Percentiles rank a stretch among this genome's conserved stretches.
phyloP scores from a whole-genome alignment of 2,797 vertebrate genomes.

The Triplophysa bombifrons region DNA sequence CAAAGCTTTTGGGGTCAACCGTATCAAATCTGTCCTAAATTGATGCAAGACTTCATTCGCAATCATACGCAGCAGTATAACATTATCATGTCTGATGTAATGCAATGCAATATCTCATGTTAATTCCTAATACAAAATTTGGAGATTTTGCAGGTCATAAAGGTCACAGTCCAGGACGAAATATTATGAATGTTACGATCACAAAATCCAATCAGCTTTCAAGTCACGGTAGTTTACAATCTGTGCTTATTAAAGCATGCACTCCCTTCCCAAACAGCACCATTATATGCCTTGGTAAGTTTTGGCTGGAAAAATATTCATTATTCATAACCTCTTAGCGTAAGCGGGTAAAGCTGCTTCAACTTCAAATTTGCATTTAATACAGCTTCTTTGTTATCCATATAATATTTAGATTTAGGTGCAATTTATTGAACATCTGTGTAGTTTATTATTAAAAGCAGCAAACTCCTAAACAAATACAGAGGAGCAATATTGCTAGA shows the following conservation, averaged over 20 bases:
- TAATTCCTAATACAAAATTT: conserved; percentile 8
- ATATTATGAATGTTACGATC: neutral
- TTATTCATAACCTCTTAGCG: neutral
- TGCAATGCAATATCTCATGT: neutral
- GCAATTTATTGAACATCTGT: too few species aligned
- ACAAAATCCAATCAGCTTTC: neutral
- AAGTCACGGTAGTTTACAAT: neutral
- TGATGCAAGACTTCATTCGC: conserved; percentile 1
- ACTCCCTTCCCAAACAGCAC: conserved; percentile 1
- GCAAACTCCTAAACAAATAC: too few species aligned
- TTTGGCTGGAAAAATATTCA: neutral
- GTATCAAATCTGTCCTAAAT: neutral
- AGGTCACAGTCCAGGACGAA: neutral
- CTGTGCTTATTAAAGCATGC: neutral
- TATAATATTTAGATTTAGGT: neutral
- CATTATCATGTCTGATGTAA: conserved; percentile 31
- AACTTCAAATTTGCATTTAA: neutral
- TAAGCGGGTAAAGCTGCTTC: neutral
- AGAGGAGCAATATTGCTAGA: too few species aligned
- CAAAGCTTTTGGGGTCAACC: conserved; percentile 3
- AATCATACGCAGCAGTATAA: neutral
- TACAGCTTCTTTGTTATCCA: neutral
- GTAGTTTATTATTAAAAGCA: too few species aligned
- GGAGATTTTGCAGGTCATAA: conserved; percentile 11
- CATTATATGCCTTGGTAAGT: neutral